Evolutionary conservation across 30 jellyfish, hydroid and myxozoan genomes (phyloP), one percentile per base, ranked within the genome.

Genomic region (Hydractinia echinata): DNA sequence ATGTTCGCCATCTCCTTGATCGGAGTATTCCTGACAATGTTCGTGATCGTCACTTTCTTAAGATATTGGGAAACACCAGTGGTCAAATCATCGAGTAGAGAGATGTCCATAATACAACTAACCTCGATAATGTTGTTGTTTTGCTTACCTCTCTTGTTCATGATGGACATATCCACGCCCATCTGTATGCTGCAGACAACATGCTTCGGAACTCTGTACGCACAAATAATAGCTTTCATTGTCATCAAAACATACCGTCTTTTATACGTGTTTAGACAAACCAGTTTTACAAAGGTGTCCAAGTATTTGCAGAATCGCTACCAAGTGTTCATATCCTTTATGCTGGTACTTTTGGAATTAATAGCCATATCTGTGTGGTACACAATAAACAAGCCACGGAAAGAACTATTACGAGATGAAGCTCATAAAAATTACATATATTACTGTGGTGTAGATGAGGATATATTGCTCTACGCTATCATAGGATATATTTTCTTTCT

Each of bases 171-270:
- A 7, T 19, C 96, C 0, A 60, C 67, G 70, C 20, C 58, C 10
- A 73, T 77, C 61, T 91, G 97, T 73, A 53, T 81, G 39, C 55
- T 86, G 64, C 90, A 88, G 82, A 94, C 89, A 48, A 50, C 64
- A 13, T 60, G 86, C 69, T 81, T 91, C 73, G 90, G 91, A 4
- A 51, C 83, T 9, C 54, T 86, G 5, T 62, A 81, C 86, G 80
- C 96, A 8, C 54, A 82, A 15, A 77, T 87, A 39, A 85, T 87
- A 8, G 76, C 97, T 6, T 83, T 91, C 44, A 53, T 91, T 5
- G 83, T 87, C 1, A 88, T 91, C 8, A 76, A 91, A 58, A 91
- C 97, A 70, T 85, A 86, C 72, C 87, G 97, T 4, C 82, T 85
- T 58, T 53, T 80, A 58, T 83, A 91, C 67, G 87, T 91, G 50